Percentiles rank a stretch among this genome's conserved stretches.
Conservation (phyloP, 1,140 invertebrate genomes). For the Triops longicaudatus region DNA sequence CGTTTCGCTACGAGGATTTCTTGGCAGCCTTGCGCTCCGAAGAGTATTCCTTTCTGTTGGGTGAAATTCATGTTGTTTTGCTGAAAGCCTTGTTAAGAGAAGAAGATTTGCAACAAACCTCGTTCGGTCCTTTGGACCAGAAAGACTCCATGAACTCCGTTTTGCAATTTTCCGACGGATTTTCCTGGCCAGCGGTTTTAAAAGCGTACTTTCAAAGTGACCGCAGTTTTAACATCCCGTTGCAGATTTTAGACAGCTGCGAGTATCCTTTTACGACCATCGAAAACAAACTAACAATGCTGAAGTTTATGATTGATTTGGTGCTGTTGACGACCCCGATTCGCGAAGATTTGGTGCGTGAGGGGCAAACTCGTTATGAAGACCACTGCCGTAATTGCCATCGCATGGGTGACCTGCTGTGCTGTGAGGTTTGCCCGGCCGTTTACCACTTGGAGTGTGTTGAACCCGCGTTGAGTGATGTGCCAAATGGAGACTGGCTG, state of each 20-base stretch:
- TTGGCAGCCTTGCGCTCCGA: conserved; percentile 83
- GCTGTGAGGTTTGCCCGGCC: conserved; percentile 93
- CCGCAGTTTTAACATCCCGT: conserved; percentile 56
- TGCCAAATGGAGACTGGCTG: conserved; percentile 93
- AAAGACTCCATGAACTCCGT: conserved; percentile 93
- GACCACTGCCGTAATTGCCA: conserved; percentile 93
- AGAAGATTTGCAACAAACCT: conserved; percentile 88
- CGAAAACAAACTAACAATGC: conserved; percentile 71
- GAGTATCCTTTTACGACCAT: conserved; percentile 84
- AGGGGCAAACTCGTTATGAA: conserved; percentile 75
- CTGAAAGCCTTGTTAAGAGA: conserved; percentile 84
- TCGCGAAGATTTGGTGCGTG: conserved; percentile 83
- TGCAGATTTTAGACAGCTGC: conserved; percentile 44
- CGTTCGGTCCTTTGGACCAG: conserved; percentile 89
- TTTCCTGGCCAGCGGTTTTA: conserved; percentile 91
- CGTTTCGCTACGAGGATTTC: conserved; percentile 92
- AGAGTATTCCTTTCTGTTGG: conserved; percentile 79
- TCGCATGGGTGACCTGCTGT: conserved; percentile 84
- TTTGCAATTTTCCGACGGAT: conserved; percentile 80
- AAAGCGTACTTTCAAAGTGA: conserved; percentile 83
- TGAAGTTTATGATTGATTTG: conserved; percentile 86
- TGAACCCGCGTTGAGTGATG: conserved; percentile 82
- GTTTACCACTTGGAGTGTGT: conserved; percentile 94
- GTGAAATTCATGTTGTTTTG: conserved; percentile 86
- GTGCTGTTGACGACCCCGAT: conserved; percentile 89